Evolutionary conservation across 2,113 vertebrate genomes (phyloP).

Genomic region (Thomomys bottae): DNA sequence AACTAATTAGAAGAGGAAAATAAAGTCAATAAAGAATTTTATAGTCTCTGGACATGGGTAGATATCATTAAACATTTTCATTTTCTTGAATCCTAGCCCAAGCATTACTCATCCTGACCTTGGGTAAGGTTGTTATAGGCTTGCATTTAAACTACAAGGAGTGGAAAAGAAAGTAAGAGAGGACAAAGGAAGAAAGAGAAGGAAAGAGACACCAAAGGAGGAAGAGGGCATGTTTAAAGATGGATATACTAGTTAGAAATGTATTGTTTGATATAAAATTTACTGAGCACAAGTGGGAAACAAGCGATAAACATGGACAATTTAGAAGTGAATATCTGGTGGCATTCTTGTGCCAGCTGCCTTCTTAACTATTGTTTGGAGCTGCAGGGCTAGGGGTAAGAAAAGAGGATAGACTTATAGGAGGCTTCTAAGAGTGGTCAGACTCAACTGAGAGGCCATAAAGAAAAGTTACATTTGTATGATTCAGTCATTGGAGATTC

Average conservation of each 20-base stretch:
- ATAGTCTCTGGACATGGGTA: slow-evolving; percentile 21
- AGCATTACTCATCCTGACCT: slow-evolving; percentile 59
- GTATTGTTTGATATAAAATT: neutral
- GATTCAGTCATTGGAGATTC: neutral
- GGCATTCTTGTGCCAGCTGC: neutral
- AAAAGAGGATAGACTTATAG: too few species aligned
- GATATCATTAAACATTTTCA: slow-evolving; percentile 30
- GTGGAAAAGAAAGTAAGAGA: neutral
- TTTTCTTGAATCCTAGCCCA: slow-evolving; percentile 59
- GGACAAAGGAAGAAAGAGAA: neutral
- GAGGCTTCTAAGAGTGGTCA: slow-evolving; percentile 17
- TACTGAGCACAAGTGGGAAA: neutral
- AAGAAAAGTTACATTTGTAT: neutral
- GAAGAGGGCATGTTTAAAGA: neutral
- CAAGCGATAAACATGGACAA: neutral
- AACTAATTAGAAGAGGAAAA: slow-evolving; percentile 30
- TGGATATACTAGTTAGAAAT: neutral
- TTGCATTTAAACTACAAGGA: slow-evolving; percentile 47
- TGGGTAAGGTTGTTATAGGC: slow-evolving; percentile 50
- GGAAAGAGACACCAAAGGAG: neutral
- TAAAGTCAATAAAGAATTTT: slow-evolving; percentile 42
- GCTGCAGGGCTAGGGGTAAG: neutral
- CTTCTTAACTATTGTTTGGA: neutral
- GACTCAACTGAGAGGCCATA: neutral
- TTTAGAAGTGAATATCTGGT: slow-evolving; percentile 12